These are phyloP conservation scores for rabbit (Oryctolagus cuniculus) DNA, from an alignment of 2,113 vertebrate genomes.

Conservation along the genomic window DNA sequence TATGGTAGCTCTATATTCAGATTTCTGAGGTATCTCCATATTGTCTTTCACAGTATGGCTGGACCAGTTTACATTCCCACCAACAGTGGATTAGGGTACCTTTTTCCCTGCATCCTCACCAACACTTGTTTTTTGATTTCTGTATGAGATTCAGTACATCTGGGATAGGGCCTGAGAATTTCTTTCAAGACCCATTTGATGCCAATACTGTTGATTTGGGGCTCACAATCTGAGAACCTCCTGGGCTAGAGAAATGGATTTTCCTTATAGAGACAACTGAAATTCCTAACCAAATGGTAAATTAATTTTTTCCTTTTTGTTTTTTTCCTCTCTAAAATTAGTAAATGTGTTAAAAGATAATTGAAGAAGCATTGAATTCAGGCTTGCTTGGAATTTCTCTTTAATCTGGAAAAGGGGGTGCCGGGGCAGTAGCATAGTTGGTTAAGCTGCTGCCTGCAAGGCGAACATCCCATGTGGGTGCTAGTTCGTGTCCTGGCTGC, in stretches of 20 bases:
- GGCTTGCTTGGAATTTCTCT: background rate
- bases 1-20: too few relatives aligned
- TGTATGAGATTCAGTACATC: background rate
- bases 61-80: too few relatives aligned
- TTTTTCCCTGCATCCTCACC: too few relatives aligned
- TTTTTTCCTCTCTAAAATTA: background rate
- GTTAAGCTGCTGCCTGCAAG: too few relatives aligned
- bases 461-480: too few relatives aligned
- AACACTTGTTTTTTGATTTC: too few relatives aligned
- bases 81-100: too few relatives aligned
- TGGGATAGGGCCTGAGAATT: background rate
- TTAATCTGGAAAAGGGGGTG: constrained; percentile 1
- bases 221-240: background rate
- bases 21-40: too few relatives aligned
- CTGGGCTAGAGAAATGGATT: background rate
- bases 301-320: background rate
- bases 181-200: background rate
- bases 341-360: background rate
- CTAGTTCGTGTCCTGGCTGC: too few relatives aligned
- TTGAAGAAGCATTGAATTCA: constrained; percentile 33
- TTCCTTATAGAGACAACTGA: background rate
- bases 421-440: too few relatives aligned
- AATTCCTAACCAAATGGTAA: background rate
- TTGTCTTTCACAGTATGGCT: too few relatives aligned
- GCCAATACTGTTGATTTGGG: background rate